Evolutionary conservation across 2,888 invertebrate genomes (phyloP), one percentile per base, ranked within the genome.

Genomic region (Hydropsyche betteni): DNA sequence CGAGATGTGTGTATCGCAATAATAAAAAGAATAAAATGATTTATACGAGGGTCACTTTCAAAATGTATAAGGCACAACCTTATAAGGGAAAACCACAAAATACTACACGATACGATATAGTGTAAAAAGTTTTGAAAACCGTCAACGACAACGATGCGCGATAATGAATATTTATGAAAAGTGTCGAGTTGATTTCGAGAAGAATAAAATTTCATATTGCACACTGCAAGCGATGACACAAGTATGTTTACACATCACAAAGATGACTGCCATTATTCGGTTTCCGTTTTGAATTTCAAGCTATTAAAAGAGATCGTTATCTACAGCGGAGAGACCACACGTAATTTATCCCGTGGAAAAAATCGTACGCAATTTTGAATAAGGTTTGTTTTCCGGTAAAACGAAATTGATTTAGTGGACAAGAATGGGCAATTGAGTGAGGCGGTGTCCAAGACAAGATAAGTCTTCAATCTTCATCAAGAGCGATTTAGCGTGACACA

Each of bases 401-500:
- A 55, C 16, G 12, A 55, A 55, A 64, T 64, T 64, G 64, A 64
- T 64, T 34, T 64, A 6, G 16, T 33, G 33, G 5, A 61, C n/a
- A 16, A 61, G 14, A 10, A 33, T 12, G 36, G 12, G 12, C 64
- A 64, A 64, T 64, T 64, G 64, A 64, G 64, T n/a, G 36, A 33
- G 36, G 12, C 36, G 33, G 64, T 64, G 64, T 64, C 64, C 64
- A 34, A 64, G 36, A 34, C 64, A 10, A 64, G 64, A 64, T 64
- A 64, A 64, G 33, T 64, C 64, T 16, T 70, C 70, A 70, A 70
- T 70, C 70, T 70, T 53, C 69, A 69, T 69, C 69, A 69, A 51
- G 51, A 34, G 24, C 70, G 70, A 64, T 64, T 64, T 64, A 64
- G 64, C 64, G 64, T 64, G 64, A 64, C 64, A 8, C 61, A 12